A percentile compares a stretch with the other conserved stretches of the same genome.
These are phyloP conservation scores for Falco punctatus DNA, from an alignment of 2,113 vertebrate genomes.

Conservation along the genomic window DNA sequence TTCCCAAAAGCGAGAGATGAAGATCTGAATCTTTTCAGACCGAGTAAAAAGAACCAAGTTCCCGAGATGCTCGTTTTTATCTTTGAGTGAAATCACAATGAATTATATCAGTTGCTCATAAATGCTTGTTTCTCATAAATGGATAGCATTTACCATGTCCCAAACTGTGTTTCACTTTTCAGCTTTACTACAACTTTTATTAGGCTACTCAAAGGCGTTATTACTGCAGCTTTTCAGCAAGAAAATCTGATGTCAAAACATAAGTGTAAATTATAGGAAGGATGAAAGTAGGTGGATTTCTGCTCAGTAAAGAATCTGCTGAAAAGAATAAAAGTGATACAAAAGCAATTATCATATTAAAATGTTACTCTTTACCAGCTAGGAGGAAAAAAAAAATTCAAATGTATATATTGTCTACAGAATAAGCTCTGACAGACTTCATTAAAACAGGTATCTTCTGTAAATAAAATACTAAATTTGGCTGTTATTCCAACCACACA, in stretches of 20 bases:
- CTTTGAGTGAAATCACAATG: background rate
- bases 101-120: background rate
- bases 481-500: background rate
- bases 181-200: background rate
- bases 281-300: background rate
- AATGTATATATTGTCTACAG: background rate
- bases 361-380: background rate
- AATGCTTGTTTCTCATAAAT: background rate
- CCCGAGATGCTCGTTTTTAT: background rate
- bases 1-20: background rate
- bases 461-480: background rate
- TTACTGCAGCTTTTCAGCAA: background rate
- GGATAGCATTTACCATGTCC: background rate
- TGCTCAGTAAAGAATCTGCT: background rate
- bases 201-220: background rate
- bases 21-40: background rate
- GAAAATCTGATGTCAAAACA: background rate
- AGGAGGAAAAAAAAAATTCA: background rate
- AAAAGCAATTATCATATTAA: background rate
- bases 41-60: background rate
- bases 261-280: background rate
- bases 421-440: background rate
- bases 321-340: background rate
- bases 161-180: background rate
- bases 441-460: background rate